A percentile compares a stretch with the other conserved stretches of the same genome.
phyloP scores from a whole-genome alignment of 1,140 invertebrate genomes.

The Mamestra configurata region DNA sequence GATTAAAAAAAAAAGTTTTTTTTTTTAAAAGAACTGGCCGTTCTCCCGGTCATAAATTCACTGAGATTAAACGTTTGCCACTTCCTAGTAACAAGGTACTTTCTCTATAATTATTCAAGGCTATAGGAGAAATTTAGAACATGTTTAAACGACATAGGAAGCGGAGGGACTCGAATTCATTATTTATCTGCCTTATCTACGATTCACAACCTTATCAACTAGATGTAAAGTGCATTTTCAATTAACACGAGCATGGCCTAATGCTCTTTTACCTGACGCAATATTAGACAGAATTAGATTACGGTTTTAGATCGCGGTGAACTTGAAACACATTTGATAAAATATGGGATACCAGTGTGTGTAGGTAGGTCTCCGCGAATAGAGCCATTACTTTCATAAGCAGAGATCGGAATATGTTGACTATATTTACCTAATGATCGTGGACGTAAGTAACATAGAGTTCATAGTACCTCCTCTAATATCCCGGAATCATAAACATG shows the following conservation, averaged over 20 bases:
- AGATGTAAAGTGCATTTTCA: neutral
- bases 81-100: neutral
- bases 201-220: neutral
- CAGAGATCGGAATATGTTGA: too few species aligned
- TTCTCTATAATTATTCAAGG: neutral
- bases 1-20: neutral
- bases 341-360: neutral
- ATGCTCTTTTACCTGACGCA: slow-evolving; percentile 28
- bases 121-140: neutral
- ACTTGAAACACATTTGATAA: slow-evolving; percentile 46
- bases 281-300: slow-evolving; percentile 7
- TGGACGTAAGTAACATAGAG: too few species aligned
- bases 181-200: too few species aligned
- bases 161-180: neutral
- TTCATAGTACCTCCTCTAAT: too few species aligned
- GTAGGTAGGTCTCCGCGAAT: neutral
- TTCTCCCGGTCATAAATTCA: neutral
- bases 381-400: neutral
- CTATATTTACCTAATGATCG: too few species aligned
- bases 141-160: neutral
- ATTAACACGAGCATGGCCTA: neutral
- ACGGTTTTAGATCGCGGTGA: slow-evolving; percentile 23
- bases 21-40: too few species aligned
- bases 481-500: too few species aligned
- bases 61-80: neutral